These are phyloP conservation scores for Prorops nasuta DNA, from an alignment of 1,140 invertebrate species.

Conservation along the genomic window DNA sequence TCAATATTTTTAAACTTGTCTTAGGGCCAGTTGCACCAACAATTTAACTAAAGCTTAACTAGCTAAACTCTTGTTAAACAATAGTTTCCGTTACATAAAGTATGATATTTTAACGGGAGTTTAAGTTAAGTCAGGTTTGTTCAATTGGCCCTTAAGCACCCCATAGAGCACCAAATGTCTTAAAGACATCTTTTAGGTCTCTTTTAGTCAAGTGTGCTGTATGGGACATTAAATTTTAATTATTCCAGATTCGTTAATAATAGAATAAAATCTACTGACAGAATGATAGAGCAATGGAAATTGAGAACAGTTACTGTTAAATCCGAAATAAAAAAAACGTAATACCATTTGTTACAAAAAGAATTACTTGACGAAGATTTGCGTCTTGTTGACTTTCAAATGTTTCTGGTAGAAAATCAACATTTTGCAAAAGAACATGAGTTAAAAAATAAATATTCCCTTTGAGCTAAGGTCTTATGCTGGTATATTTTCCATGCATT, in stretches of 20 bases:
- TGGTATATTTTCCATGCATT: slow-evolving; percentile 28
- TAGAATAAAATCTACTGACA: slow-evolving; percentile 53
- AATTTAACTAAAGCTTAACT: too few species aligned
- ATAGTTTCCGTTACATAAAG: too few species aligned
- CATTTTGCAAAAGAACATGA: slow-evolving; percentile 52
- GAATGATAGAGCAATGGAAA: slow-evolving; percentile 54
- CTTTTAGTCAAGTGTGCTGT: too few species aligned
- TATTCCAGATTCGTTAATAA: slow-evolving; percentile 51
- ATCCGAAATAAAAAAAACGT: slow-evolving; percentile 52
- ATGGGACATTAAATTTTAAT: too few species aligned
- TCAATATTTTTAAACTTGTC: too few species aligned
- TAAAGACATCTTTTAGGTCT: too few species aligned
- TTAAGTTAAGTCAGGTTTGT: too few species aligned
- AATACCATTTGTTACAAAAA: slow-evolving; percentile 51
- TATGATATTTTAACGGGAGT: too few species aligned
- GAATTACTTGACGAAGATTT: slow-evolving; percentile 54
- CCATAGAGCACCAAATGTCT: too few species aligned
- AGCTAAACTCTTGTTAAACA: too few species aligned
- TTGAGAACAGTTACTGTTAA: slow-evolving; percentile 57
- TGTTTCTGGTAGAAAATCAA: slow-evolving; percentile 58
- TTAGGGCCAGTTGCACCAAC: too few species aligned
- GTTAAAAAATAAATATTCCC: slow-evolving; percentile 49
- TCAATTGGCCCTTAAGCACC: too few species aligned
- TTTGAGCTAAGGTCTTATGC: slow-evolving; percentile 55
- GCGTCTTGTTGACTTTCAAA: slow-evolving; percentile 58